phyloP scores from a whole-genome alignment of 2,113 vertebrate genomes.

The Chaetorhynchus papuensis region DNA sequence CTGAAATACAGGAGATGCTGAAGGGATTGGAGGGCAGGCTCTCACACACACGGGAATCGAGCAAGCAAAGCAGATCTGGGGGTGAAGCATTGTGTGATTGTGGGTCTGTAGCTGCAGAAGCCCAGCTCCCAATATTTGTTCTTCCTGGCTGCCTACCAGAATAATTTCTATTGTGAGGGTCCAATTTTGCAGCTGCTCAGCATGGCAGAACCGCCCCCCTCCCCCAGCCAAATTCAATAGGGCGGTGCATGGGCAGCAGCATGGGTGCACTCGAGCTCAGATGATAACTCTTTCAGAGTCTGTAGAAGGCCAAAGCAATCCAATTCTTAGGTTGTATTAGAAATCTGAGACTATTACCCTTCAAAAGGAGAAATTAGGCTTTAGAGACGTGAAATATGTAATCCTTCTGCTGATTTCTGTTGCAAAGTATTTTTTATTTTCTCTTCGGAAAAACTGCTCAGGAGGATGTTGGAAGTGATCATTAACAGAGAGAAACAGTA shows the following conservation, averaged over 20 bases:
- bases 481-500: background rate
- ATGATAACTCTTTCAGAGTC: slow-evolving; percentile 33
- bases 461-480: background rate
- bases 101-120: slow-evolving; percentile 8
- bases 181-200: slow-evolving; percentile 41
- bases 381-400: background rate
- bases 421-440: background rate
- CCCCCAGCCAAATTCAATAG: background rate
- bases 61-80: background rate
- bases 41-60: background rate
- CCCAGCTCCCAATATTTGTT: slow-evolving; percentile 13
- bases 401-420: background rate
- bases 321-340: slow-evolving; percentile 4
- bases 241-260: background rate
- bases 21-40: background rate
- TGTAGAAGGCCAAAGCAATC: slow-evolving; percentile 33
- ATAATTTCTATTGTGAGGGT: slow-evolving; percentile 28
- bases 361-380: slow-evolving; percentile 26
- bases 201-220: slow-evolving; percentile 9
- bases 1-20: background rate
- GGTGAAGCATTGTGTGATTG: background rate
- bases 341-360: slow-evolving; percentile 19
- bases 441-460: background rate
- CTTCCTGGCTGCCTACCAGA: slow-evolving; percentile 36
- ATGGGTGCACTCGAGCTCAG: background rate